Conservation (phyloP, 2,113 vertebrate genomes). For the Entomyzon cyanotis region DNA sequence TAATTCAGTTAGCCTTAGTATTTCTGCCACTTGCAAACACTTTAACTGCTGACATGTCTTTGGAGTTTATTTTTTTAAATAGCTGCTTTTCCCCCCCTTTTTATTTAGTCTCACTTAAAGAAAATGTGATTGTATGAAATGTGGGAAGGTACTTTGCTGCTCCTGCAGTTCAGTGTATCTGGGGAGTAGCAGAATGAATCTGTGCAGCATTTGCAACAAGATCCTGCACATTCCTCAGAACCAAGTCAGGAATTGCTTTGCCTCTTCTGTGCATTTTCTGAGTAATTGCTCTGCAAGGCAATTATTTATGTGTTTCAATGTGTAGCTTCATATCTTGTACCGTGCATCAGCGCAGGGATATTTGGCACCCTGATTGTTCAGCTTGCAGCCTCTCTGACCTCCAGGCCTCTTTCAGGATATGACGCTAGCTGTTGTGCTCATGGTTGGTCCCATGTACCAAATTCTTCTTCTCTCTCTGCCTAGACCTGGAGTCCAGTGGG, state of each 20-base stretch:
- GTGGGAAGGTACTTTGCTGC: background rate
- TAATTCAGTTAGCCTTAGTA: background rate
- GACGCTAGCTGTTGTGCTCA: background rate
- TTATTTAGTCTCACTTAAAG: background rate
- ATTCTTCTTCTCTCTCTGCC: background rate
- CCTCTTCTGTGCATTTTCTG: background rate
- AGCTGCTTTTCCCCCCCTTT: background rate
- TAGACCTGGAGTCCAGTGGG: background rate
- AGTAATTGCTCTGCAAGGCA: background rate
- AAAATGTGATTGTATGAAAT: background rate
- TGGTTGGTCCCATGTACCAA: background rate
- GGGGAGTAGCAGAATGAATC: background rate
- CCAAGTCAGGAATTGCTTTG: background rate
- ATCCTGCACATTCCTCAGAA: background rate
- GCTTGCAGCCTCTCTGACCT: background rate
- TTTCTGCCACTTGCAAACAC: background rate
- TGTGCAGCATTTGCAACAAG: background rate
- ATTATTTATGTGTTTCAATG: background rate
- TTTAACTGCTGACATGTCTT: background rate
- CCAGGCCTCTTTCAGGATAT: background rate
- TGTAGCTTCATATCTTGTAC: background rate
- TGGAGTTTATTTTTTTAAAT: background rate
- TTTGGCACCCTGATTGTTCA: background rate
- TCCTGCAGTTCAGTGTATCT: background rate
- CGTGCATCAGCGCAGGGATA: rapidly evolving